Evolutionary conservation across 2,888 invertebrate genomes (phyloP).

Genomic region (Stenurella melanura): DNA sequence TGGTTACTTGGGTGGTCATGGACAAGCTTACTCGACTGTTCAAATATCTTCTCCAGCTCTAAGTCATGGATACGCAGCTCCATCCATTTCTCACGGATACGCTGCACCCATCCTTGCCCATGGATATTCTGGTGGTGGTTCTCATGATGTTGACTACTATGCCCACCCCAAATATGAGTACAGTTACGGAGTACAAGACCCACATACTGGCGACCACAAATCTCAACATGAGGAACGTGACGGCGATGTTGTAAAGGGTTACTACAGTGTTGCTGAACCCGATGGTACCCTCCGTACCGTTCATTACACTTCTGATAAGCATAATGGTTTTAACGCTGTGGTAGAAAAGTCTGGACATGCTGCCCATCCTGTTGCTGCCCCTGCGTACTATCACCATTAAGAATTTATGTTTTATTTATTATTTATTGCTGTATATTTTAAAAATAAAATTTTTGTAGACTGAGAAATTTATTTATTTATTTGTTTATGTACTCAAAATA

Average conservation of each 20-base stretch:
- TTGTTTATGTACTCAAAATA: too few relatives aligned
- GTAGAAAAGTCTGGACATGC: slow-evolving; percentile 74
- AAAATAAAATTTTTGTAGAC: neutral
- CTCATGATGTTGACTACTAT: slow-evolving; percentile 8
- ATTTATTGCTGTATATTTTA: neutral
- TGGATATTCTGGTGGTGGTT: neutral
- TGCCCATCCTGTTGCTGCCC: slow-evolving; percentile 70
- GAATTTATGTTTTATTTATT: neutral
- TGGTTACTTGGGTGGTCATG: neutral
- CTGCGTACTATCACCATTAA: slow-evolving; percentile 8
- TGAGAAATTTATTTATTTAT: neutral
- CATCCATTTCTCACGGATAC: neutral
- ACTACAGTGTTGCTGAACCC: slow-evolving; percentile 74
- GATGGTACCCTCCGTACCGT: slow-evolving; percentile 76
- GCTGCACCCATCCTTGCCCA: neutral
- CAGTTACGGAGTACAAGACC: slow-evolving; percentile 77
- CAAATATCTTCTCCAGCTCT: neutral
- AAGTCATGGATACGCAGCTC: neutral
- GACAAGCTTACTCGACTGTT: neutral
- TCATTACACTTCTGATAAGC: slow-evolving; percentile 76
- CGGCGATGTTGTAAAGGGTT: slow-evolving; percentile 75
- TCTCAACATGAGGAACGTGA: slow-evolving; percentile 75
- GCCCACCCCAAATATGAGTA: slow-evolving; percentile 78
- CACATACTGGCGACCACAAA: slow-evolving; percentile 76
- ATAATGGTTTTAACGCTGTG: slow-evolving; percentile 74